Evolutionary conservation across 2,113 vertebrate species (phyloP).

Genomic region (Rhabdomys dilectus): DNA sequence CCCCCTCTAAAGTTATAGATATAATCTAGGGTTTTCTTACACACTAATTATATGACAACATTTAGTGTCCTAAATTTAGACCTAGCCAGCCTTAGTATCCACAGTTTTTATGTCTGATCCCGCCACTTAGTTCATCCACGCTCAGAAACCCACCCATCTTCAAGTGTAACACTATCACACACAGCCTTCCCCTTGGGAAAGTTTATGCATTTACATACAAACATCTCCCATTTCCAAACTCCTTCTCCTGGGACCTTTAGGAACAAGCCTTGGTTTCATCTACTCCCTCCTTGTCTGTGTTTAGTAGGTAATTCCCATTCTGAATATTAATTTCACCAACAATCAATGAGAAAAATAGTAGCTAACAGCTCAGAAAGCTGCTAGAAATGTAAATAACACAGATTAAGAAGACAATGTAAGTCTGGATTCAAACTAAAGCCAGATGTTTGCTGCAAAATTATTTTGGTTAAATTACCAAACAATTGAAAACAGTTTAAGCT

Average conservation of each 20-base stretch:
- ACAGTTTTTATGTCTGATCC: neutral
- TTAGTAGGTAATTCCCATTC: neutral
- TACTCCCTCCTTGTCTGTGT: neutral
- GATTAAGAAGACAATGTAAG: neutral
- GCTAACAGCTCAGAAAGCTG: neutral
- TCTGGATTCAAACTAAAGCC: constrained; percentile 15
- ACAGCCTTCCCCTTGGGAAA: neutral
- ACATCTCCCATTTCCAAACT: neutral
- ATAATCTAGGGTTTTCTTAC: no score
- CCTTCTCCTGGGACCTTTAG: neutral
- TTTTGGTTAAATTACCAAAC: constrained; percentile 7
- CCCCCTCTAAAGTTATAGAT: neutral
- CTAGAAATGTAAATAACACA: neutral
- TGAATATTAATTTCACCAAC: neutral
- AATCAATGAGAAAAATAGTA: neutral
- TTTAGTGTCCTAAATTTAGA: neutral
- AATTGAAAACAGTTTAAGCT: neutral
- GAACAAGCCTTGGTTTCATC: neutral
- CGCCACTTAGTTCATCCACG: neutral
- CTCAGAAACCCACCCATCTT: neutral
- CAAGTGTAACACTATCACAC: neutral
- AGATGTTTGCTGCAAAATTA: constrained; percentile 14
- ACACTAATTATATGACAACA: neutral
- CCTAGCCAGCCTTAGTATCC: neutral
- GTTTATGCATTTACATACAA: neutral